phyloP scores from a whole-genome alignment of 2,113 vertebrate species.

The Nycticryphes semicollaris region DNA sequence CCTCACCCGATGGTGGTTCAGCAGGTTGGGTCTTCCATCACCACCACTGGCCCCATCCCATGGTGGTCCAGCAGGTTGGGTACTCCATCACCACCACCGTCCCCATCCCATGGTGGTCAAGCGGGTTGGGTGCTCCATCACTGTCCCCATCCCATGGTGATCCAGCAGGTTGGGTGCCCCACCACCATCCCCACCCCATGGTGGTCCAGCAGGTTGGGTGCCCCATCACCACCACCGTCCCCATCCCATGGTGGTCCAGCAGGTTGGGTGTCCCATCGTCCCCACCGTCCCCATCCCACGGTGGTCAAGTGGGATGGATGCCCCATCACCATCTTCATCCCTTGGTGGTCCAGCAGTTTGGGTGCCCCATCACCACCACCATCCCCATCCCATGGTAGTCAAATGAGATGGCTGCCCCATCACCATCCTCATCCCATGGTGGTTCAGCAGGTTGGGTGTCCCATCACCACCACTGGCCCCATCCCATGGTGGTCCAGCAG shows the following conservation, averaged over 20 bases:
- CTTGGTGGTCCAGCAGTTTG: rapidly evolving
- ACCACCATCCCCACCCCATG: not conserved
- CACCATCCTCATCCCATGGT: rapidly evolving
- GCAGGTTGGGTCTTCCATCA: no score
- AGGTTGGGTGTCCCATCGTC: not conserved
- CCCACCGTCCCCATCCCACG: not conserved
- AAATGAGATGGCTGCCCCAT: not conserved
- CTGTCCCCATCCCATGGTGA: not conserved
- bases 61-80: no score
- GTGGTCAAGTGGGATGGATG: not conserved
- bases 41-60: no score
- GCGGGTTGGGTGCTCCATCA: not conserved
- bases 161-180: not conserved
- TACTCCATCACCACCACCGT: no score
- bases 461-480: not conserved
- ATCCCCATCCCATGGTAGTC: not conserved
- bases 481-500: rapidly evolving
- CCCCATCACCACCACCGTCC: not conserved
- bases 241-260: not conserved
- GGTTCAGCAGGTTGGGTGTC: rapidly evolving
- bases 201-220: not conserved
- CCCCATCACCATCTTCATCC: not conserved
- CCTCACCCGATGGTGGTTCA: no score
- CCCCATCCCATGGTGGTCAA: not conserved
- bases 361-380: no score